Conservation (phyloP, 2,797 vertebrate species). For the Propithecus deckenii region DNA sequence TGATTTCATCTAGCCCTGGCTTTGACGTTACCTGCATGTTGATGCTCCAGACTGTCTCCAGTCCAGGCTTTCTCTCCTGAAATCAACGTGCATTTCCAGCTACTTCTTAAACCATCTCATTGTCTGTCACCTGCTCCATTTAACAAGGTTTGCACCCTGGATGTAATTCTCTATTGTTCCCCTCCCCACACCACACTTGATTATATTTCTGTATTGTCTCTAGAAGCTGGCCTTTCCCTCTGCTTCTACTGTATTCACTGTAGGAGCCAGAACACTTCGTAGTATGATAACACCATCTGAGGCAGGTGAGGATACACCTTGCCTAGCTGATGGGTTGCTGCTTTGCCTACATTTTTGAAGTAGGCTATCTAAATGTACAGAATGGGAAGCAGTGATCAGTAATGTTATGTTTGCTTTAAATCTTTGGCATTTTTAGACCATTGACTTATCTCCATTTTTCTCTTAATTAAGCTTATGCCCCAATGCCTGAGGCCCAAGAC, state of each 20-base stretch:
- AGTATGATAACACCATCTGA: not conserved
- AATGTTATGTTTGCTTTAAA: not conserved
- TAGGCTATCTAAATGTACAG: not conserved
- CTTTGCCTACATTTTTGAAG: not conserved
- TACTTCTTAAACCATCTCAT: not conserved
- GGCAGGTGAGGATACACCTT: not conserved
- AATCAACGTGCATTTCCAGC: not conserved
- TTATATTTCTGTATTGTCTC: not conserved
- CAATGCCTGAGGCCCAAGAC: not conserved
- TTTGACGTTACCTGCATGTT: not conserved
- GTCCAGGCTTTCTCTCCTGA: not conserved
- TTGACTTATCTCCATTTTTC: not conserved
- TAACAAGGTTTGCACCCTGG: not conserved
- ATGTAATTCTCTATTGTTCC: not conserved
- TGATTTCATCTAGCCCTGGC: not conserved
- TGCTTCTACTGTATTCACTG: not conserved
- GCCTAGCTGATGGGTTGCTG: not conserved
- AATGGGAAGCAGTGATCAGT: not conserved
- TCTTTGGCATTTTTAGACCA: not conserved
- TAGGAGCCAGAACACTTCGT: not conserved
- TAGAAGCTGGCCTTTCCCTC: not conserved
- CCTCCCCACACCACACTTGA: not conserved
- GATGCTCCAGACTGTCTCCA: not conserved
- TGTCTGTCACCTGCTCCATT: not conserved
- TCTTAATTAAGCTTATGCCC: not conserved